Percentiles rank a stretch among this genome's conserved stretches.
Evolutionary conservation across 1,140 invertebrate genomes (phyloP).

Genomic region (Tetramorium alpestre): DNA sequence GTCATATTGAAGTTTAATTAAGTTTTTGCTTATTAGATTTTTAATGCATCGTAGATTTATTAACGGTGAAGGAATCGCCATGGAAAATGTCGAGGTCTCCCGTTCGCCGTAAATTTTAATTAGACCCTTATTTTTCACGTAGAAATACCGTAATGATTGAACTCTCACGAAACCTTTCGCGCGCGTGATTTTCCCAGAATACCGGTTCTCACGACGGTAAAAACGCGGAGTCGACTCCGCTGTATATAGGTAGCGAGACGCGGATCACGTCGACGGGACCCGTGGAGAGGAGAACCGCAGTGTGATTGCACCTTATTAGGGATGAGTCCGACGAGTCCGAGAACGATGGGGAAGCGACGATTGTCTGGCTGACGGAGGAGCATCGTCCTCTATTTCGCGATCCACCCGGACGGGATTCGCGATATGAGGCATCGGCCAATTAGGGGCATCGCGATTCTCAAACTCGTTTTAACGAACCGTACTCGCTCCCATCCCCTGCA

Average conservation of each 20-base stretch:
- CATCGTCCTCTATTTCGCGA: constrained; percentile 74
- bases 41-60: constrained; percentile 15
- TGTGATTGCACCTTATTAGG: constrained; percentile 79
- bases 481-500: not conserved
- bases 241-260: constrained; percentile 32
- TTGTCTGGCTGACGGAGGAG: constrained; percentile 74
- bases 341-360: constrained; percentile 61
- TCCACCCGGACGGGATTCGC: constrained; percentile 66
- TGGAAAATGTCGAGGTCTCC: not conserved
- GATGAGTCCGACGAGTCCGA: constrained; percentile 58
- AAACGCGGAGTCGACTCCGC: not conserved
- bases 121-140: not conserved
- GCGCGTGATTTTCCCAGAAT: not conserved
- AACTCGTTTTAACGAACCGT: constrained; percentile 72
- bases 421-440: constrained; percentile 75
- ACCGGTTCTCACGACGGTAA: constrained; percentile 6
- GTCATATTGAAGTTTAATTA: not conserved
- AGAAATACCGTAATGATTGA: constrained; percentile 23
- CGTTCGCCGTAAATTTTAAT: not conserved
- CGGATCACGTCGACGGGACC: constrained; percentile 38
- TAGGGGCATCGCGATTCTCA: constrained; percentile 70
- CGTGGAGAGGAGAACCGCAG: constrained; percentile 61
- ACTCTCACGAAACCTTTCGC: not conserved
- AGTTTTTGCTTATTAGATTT: not conserved
- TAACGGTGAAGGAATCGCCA: not conserved